Evolutionary conservation across 2,797 vertebrate species (phyloP).

Genomic region (Amniataba percoides): DNA sequence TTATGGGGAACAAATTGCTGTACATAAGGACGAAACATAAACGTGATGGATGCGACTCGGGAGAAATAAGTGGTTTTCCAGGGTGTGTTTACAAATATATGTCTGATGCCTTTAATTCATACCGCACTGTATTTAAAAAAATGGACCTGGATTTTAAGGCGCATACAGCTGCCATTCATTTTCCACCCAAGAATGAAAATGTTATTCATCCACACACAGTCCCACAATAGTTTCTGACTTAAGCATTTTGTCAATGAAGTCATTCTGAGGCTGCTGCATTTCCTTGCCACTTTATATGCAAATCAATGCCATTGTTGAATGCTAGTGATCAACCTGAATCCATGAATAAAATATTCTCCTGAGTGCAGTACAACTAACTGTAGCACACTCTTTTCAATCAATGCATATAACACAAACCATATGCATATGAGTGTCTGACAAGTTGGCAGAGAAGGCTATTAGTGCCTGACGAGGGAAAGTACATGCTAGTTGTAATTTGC

Average conservation of each 20-base stretch:
- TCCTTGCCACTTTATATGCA: conserved; percentile 80
- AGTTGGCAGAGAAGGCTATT: conserved; percentile 51
- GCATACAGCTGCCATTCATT: conserved; percentile 20
- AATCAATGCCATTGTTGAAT: conserved; percentile 70
- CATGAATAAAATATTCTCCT: conserved; percentile 75
- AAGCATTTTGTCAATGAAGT: conserved; percentile 67
- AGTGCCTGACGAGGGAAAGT: conserved; percentile 45
- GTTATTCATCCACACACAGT: conserved; percentile 53
- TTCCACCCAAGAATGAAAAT: conserved; percentile 23
- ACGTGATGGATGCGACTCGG: conserved; percentile 18
- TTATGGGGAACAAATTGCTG: conserved; percentile 27
- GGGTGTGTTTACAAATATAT: background rate
- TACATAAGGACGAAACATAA: background rate
- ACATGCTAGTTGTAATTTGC: conserved; percentile 39
- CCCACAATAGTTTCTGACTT: conserved; percentile 50
- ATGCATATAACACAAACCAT: conserved; percentile 28
- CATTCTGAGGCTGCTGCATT: conserved; percentile 57
- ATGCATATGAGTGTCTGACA: conserved; percentile 59
- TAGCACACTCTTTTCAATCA: conserved; percentile 49
- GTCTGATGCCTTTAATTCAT: conserved; percentile 14
- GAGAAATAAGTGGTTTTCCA: background rate
- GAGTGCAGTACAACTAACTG: conserved; percentile 45
- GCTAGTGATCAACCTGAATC: conserved; percentile 68
- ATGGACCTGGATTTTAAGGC: conserved; percentile 25
- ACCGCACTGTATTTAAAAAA: conserved; percentile 14